Evolutionary conservation across 2,797 vertebrate genomes (phyloP).

Genomic region (Onychomys arenicola): DNA sequence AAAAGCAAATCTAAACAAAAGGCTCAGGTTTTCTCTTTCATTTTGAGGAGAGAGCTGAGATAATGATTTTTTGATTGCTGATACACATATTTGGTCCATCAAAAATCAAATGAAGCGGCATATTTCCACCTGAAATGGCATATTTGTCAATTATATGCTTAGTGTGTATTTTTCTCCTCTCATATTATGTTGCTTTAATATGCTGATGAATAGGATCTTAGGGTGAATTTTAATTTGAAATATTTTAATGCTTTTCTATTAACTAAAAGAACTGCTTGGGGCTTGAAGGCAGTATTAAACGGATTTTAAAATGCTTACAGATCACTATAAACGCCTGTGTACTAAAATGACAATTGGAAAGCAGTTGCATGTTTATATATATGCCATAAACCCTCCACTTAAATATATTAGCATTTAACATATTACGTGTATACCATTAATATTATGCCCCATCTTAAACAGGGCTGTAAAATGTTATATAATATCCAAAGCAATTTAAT

Average conservation of each 20-base stretch:
- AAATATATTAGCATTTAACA: constrained; percentile 73
- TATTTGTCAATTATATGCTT: constrained; percentile 83
- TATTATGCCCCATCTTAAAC: constrained; percentile 26
- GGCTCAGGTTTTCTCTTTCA: constrained; percentile 64
- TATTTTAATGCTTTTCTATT: constrained; percentile 64
- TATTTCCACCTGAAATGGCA: constrained; percentile 84
- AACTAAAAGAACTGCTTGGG: constrained; percentile 68
- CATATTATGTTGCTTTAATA: constrained; percentile 78
- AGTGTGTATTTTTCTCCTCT: constrained; percentile 72
- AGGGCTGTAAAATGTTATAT: background rate
- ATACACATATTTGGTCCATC: constrained; percentile 76
- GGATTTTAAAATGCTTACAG: constrained; percentile 74
- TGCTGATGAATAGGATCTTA: constrained; percentile 85
- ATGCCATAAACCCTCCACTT: constrained; percentile 71
- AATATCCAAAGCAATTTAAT: constrained; percentile 49
- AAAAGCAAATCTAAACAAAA: constrained; percentile 38
- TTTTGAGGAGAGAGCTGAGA: constrained; percentile 46
- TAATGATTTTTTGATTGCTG: constrained; percentile 79
- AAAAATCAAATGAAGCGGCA: constrained; percentile 85
- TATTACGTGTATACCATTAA: constrained; percentile 69
- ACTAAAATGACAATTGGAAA: constrained; percentile 78
- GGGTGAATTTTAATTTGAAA: constrained; percentile 77
- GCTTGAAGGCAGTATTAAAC: background rate
- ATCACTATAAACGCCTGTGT: constrained; percentile 70
- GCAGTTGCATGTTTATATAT: constrained; percentile 80